A percentile compares a stretch with the other conserved stretches of the same genome.
phyloP scores from a whole-genome alignment of 2,113 vertebrate species.

The Monopterus albus region DNA sequence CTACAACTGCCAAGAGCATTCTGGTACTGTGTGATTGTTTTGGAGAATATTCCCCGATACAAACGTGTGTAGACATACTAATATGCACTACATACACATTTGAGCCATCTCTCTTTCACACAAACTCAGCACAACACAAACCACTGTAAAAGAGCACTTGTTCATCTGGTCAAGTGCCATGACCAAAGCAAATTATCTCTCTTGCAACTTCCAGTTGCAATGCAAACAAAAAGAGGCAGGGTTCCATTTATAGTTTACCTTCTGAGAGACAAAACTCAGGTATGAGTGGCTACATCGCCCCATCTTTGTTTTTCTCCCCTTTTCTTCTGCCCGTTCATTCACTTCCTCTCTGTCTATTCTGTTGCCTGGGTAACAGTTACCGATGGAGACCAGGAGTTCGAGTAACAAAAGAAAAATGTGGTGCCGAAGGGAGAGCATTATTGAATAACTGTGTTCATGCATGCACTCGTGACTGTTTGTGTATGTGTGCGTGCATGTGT shows the following conservation, averaged over 20 bases:
- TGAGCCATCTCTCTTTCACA: constrained; percentile 1
- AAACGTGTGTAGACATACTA: not conserved
- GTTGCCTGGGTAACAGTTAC: constrained; percentile 84
- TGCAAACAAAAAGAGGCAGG: constrained; percentile 1
- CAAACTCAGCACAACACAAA: constrained; percentile 27
- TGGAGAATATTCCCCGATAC: not conserved
- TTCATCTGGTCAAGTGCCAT: constrained; percentile 30
- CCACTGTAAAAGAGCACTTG: constrained; percentile 31
- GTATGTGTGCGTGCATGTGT: not conserved
- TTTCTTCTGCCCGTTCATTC: constrained; percentile 53
- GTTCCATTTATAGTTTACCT: constrained; percentile 37
- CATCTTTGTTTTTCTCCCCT: constrained; percentile 25
- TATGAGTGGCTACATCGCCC: constrained; percentile 21
- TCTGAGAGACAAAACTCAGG: constrained; percentile 35
- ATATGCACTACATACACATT: constrained; percentile 7
- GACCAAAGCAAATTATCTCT: constrained; percentile 40
- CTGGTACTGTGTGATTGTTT: not conserved
- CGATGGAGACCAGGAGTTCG: constrained; percentile 74
- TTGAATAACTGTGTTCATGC: constrained; percentile 56
- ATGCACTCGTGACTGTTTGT: constrained; percentile 5
- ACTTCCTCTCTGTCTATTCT: constrained; percentile 62
- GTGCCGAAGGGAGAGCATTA: constrained; percentile 58
- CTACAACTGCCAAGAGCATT: not conserved
- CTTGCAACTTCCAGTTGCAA: constrained; percentile 23
- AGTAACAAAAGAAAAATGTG: constrained; percentile 62